Evolutionary conservation across 2,888 invertebrate genomes (phyloP).

Genomic region (Neocrepidodera transversa): DNA sequence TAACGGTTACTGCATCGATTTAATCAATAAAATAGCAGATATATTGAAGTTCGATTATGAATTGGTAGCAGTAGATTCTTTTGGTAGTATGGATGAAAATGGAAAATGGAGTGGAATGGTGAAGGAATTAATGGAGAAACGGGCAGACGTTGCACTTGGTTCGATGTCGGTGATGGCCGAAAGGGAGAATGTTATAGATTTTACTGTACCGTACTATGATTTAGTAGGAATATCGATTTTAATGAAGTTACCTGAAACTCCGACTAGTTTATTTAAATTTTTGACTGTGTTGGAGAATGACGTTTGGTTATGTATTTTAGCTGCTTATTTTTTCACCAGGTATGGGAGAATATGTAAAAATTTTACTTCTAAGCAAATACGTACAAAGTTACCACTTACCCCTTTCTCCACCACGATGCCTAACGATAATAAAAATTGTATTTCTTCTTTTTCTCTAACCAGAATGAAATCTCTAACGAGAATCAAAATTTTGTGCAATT

Average conservation of each 20-base stretch:
- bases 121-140: slow-evolving; percentile 60
- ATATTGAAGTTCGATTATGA: slow-evolving; percentile 91
- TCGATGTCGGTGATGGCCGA: slow-evolving; percentile 98
- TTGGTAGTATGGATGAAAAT: slow-evolving; percentile 88
- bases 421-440: no score
- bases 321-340: slow-evolving; percentile 94
- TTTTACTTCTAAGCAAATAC: no score
- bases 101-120: slow-evolving; percentile 70
- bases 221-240: slow-evolving; percentile 96
- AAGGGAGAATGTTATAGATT: slow-evolving; percentile 95
- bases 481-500: no score
- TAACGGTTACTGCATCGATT: slow-evolving; percentile 92
- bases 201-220: slow-evolving; percentile 98
- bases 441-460: no score
- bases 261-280: slow-evolving; percentile 95
- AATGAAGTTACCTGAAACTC: slow-evolving; percentile 88
- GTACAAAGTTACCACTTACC: no score
- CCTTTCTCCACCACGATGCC: no score
- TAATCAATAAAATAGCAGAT: slow-evolving; percentile 85
- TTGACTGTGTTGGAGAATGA: slow-evolving; percentile 94
- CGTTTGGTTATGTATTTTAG: slow-evolving; percentile 96
- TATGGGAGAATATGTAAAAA: no score
- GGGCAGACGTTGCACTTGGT: slow-evolving; percentile 93
- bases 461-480: no score
- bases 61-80: slow-evolving; percentile 82